Evolutionary conservation across 2,113 vertebrate species (phyloP).

Genomic region (Oncorhynchus clarkii): DNA sequence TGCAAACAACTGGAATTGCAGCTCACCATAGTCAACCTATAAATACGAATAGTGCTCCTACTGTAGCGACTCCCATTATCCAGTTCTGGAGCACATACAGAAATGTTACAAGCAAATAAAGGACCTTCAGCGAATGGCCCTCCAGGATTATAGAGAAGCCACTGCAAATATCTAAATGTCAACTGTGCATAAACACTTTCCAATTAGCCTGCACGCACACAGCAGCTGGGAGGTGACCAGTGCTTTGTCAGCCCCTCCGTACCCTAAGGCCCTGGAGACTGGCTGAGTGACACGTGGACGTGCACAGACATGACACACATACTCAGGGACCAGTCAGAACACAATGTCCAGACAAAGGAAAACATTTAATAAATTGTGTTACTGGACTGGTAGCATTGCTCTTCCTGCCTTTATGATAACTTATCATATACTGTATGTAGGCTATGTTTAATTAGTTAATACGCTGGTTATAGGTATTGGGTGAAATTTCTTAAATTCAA

Average conservation of each 20-base stretch:
- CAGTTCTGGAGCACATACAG: conserved; percentile 16
- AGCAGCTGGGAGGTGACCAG: conserved; percentile 46
- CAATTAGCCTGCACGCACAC: conserved; percentile 58
- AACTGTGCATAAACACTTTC: conserved; percentile 73
- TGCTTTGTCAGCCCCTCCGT: conserved; percentile 48
- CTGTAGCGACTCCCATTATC: conserved; percentile 10
- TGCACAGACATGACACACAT: conserved; percentile 2
- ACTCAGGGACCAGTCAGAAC: not conserved
- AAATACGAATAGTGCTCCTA: not conserved
- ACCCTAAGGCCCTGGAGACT: conserved; percentile 37
- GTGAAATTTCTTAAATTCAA: too few relatives aligned
- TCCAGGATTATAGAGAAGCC: conserved; percentile 63
- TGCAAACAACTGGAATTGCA: not conserved
- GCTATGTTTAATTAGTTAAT: too few relatives aligned
- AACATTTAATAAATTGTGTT: too few relatives aligned
- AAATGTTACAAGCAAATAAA: conserved; percentile 65
- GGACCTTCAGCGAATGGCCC: conserved; percentile 43
- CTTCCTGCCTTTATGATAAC: too few relatives aligned
- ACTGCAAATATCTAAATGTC: conserved; percentile 78
- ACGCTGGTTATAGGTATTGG: too few relatives aligned
- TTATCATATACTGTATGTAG: too few relatives aligned
- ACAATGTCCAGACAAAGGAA: not conserved
- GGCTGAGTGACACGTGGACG: conserved; percentile 14
- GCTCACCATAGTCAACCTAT: conserved; percentile 14
- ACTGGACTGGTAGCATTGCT: too few relatives aligned